Base-by-base conservation (phyloP, 2,888 invertebrate genomes). In the Synanthedon myopaeformis region DNA sequence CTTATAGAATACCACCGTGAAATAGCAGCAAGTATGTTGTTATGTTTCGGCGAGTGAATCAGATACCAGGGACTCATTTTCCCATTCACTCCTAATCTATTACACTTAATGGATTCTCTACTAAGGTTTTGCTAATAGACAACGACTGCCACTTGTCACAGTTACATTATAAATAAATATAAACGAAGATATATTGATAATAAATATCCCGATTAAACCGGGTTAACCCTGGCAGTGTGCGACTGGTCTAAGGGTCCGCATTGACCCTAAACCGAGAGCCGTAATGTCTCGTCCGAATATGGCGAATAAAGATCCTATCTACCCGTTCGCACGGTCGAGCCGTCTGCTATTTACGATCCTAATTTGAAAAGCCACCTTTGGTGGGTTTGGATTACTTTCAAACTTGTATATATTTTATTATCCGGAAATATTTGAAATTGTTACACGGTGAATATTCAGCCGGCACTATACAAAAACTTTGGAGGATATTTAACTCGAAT, bases 241-340 rank as follows among this genome's bases (percentile, higher is more conserved):
- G 14, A 49, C 5, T 49, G 17, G 49, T 49, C n/a, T 35, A 19
- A 50, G 77, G 79, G 72, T 69, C 67, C 70, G 64, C 70, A 70
- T 62, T 79, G 82, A 82, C 80, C 79, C 72, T 68, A 60, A 62
- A 67, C 67, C 68, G 68, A 69, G 69, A 71, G 65, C 66, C 58
- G 68, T 67, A 70, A 71, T 69, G 67, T 65, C 64, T 56, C 51
- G 51, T 58, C 72, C 77, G 72, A 78, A 77, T 79, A 79, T 72
- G 77, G 79, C 66, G 71, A 64, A 62, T 64, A 58, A 65, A 67
- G 79, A 79, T 79, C 64, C 64, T 77, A 79, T 79, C 79, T 68
- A 55, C 58, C 61, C 67, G 70, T 79, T 79, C 79, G 73, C 79
- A 79, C 79, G 79, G 71, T 74, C 65, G 65, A 63, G 58, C 63